phyloP scores from a whole-genome alignment of 2,113 vertebrate species.

The Prionailurus bengalensis region DNA sequence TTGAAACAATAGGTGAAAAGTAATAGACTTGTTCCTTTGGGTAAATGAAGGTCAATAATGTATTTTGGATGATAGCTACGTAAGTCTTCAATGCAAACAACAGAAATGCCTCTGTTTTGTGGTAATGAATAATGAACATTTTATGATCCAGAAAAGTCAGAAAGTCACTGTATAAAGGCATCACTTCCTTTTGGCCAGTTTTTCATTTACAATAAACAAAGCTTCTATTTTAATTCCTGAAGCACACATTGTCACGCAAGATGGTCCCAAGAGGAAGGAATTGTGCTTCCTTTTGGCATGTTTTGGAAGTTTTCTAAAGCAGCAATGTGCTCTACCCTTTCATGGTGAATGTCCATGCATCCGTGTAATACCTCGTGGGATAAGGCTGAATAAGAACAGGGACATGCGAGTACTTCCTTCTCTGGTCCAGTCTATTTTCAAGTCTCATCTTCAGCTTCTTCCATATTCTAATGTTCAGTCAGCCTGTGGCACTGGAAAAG shows the following conservation, averaged over 20 bases:
- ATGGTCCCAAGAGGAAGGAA: conserved; percentile 60
- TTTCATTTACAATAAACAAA: conserved; percentile 68
- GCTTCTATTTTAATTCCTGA: conserved; percentile 74
- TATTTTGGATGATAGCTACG: background rate
- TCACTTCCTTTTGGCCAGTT: conserved; percentile 67
- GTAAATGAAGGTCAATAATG: background rate
- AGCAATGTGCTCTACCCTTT: background rate
- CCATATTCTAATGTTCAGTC: background rate
- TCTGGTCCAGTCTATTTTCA: background rate
- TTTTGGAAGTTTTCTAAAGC: conserved; percentile 23
- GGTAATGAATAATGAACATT: conserved; percentile 39
- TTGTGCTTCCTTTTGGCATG: conserved; percentile 59
- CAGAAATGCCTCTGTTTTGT: conserved; percentile 64
- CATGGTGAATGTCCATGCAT: background rate
- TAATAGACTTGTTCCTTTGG: background rate
- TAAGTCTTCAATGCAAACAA: background rate
- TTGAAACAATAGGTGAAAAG: background rate
- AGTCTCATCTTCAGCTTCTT: background rate
- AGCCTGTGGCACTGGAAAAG: background rate
- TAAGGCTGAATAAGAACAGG: background rate
- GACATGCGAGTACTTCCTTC: background rate
- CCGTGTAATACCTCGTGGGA: background rate
- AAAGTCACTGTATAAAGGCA: conserved; percentile 59
- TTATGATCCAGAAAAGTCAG: conserved; percentile 64
- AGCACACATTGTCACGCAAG: conserved; percentile 62